These are phyloP conservation scores for Drosophila neocordata DNA, from an alignment of 1,140 invertebrate species.

Conservation along the genomic window DNA sequence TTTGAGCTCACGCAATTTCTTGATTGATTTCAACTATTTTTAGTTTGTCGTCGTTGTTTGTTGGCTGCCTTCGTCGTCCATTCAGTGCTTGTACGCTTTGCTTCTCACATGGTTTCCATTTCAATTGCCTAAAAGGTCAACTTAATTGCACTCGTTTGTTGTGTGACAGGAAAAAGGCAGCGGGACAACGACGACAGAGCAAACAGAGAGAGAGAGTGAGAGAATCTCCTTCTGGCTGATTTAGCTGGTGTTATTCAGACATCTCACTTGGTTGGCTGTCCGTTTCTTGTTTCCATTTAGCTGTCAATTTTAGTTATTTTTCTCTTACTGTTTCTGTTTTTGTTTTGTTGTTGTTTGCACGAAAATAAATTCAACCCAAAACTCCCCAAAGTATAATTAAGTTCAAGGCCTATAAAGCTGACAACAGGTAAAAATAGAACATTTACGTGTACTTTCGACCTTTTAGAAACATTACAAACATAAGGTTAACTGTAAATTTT, in stretches of 20 bases:
- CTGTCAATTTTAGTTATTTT: conserved; percentile 10
- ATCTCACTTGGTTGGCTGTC: conserved; percentile 1
- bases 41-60: conserved; percentile 4
- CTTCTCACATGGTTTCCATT: conserved; percentile 32
- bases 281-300: conserved; percentile 8
- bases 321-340: conserved; percentile 6
- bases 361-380: conserved; percentile 5
- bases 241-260: too few relatives aligned
- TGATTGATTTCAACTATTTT: conserved; percentile 44
- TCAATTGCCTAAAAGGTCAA: conserved; percentile 57
- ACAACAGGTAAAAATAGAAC: conserved; percentile 19
- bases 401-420: conserved; percentile 32
- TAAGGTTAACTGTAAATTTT: too few relatives aligned
- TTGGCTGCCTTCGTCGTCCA: not conserved
- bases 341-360: not conserved
- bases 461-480: too few relatives aligned
- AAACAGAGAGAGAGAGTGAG: too few relatives aligned
- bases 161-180: not conserved
- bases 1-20: conserved; percentile 37
- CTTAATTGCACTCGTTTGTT: conserved; percentile 34
- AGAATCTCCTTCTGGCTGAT: too few relatives aligned
- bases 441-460: not conserved
- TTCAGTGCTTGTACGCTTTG: not conserved
- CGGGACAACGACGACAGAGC: too few relatives aligned
- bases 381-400: conserved; percentile 22